Conservation (phyloP, 2,113 vertebrate genomes). For the Nesoenas mayeri region DNA sequence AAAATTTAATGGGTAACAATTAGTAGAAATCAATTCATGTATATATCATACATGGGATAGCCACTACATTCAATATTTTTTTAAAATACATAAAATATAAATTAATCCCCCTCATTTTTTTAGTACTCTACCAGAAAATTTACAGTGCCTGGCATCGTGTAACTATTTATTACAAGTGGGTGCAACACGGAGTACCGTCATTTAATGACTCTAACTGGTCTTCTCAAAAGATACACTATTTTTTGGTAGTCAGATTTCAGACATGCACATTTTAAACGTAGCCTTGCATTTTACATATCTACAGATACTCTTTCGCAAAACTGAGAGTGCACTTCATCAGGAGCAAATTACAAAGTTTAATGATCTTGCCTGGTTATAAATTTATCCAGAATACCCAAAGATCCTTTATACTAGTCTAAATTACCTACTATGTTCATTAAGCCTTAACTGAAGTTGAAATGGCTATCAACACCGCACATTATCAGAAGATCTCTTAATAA, state of each 20-base stretch:
- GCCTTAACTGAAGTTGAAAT: neutral
- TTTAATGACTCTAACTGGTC: neutral
- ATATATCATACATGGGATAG: neutral
- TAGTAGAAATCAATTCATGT: neutral
- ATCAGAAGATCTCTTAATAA: neutral
- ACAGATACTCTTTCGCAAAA: neutral
- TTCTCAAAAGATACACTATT: neutral
- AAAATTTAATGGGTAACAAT: neutral
- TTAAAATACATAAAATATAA: neutral
- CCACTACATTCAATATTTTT: neutral
- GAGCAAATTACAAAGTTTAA: neutral
- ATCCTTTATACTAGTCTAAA: neutral
- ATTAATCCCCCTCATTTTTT: neutral
- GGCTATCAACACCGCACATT: neutral
- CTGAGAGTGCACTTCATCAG: neutral
- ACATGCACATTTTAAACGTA: neutral
- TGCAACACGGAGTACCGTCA: neutral
- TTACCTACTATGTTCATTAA: neutral
- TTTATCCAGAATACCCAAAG: neutral
- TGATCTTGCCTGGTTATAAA: neutral
- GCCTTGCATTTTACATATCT: neutral
- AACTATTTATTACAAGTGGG: neutral
- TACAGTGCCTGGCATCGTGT: neutral
- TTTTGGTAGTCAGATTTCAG: neutral
- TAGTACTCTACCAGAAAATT: neutral